Conservation (phyloP, 2,888 invertebrate species). For the Polydrusus pterygomalis region DNA sequence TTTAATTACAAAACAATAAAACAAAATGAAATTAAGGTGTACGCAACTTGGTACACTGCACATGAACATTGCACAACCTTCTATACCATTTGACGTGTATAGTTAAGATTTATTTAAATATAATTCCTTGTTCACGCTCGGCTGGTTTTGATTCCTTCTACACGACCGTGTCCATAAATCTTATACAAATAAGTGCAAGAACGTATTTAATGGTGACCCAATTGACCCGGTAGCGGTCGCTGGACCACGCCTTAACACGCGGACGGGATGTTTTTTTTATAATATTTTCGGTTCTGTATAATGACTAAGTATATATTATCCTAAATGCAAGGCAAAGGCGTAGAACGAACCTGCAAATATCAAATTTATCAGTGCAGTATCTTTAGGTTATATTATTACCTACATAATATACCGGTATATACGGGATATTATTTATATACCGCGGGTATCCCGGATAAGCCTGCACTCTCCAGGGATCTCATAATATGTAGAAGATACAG, state of each 20-base stretch:
- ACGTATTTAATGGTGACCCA: constrained; percentile 60
- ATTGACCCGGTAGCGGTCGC: constrained; percentile 64
- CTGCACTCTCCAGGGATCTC: too few relatives aligned
- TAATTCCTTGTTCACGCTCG: constrained; percentile 30
- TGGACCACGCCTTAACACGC: constrained; percentile 65
- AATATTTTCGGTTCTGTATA: constrained; percentile 42
- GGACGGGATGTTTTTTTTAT: constrained; percentile 37
- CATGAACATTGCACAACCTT: constrained; percentile 1
- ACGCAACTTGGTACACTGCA: background rate
- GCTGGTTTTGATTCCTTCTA: constrained; percentile 35
- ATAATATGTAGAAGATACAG: too few relatives aligned
- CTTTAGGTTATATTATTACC: too few relatives aligned
- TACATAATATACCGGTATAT: too few relatives aligned
- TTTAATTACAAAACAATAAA: background rate
- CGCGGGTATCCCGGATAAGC: too few relatives aligned
- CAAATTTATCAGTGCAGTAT: too few relatives aligned
- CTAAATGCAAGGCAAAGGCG: constrained; percentile 7
- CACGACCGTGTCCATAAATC: constrained; percentile 40
- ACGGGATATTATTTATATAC: too few relatives aligned
- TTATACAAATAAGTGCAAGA: constrained; percentile 48
- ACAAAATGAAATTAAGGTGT: background rate
- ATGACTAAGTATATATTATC: constrained; percentile 37
- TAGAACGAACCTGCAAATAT: background rate
- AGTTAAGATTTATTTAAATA: constrained; percentile 16
- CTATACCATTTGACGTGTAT: background rate